Base-by-base conservation (phyloP, 2,888 invertebrate species). In the Eupithecia exiguata region DNA sequence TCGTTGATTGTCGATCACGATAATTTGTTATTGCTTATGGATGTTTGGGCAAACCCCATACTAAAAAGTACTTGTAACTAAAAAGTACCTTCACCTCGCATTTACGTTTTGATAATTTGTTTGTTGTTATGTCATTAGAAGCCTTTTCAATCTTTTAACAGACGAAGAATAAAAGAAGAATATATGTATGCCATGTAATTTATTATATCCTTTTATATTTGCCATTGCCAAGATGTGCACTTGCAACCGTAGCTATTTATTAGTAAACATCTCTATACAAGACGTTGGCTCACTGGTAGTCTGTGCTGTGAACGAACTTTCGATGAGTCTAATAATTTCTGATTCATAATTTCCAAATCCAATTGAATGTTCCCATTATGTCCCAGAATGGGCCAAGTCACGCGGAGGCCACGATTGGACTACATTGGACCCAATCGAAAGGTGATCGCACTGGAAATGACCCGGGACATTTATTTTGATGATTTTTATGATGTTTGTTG, bases 401-500 rank as follows among this genome's bases (percentile, higher is more conserved):
- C 18, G 18, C 35, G 62, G 62, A 62, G 62, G 62, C 62, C 62
- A 3, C 38, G 67, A 65, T 70, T 68, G 70, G 53, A 21, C 53
- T 21, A 21, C 21, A 53, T 53, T 53, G 53, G 58, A 67, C 68
- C 12, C 68, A 21, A 74, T 67, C 73, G 46, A 58, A 61, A 71
- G 74, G 62, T 70, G 70, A 68, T 58, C 63, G 74, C 30, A 74
- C 70, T 62, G 38, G 30, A 25, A 68, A 74, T 68, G 40, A 72
- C 62, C 36, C 21, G 67, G 70, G 40, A 53, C 43, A 46, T 73
- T 69, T 68, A 70, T 70, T 40, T 70, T 58, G 38, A 40, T 49
- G 35, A 61, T 62, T 40, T 74, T 74, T 68, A 74, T 74, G 61
- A 74, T 67, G 67, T 65, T 68, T 70, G 62, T 70, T 67, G 46